Evolutionary conservation across 2,797 vertebrate species (phyloP).

Genomic region (Erpetoichthys calabaricus): DNA sequence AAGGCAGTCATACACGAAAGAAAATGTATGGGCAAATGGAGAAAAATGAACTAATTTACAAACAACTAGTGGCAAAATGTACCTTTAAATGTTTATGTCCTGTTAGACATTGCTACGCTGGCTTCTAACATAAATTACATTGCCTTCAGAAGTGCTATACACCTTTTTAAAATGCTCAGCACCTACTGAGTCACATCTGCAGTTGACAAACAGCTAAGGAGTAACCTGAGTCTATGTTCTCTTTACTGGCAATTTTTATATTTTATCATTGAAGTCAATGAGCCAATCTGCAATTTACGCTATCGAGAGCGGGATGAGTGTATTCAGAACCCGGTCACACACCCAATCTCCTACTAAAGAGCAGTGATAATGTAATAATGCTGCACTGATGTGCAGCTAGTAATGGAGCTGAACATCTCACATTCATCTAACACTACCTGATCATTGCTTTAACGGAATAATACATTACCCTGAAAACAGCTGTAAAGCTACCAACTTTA

Average conservation of each 20-base stretch:
- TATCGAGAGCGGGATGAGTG: conserved; percentile 83
- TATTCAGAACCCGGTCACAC: conserved; percentile 86
- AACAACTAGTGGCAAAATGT: conserved; percentile 40
- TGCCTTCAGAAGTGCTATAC: conserved; percentile 45
- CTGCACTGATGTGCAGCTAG: conserved; percentile 83
- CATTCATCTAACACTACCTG: conserved; percentile 89
- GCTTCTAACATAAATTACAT: conserved; percentile 53
- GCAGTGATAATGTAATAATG: conserved; percentile 90
- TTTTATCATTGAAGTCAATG: conserved; percentile 96
- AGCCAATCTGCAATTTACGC: conserved; percentile 88
- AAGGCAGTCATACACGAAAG: conserved; percentile 24
- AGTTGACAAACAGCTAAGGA: conserved; percentile 75
- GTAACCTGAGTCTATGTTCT: conserved; percentile 69
- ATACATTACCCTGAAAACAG: conserved; percentile 70
- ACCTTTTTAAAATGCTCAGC: conserved; percentile 56
- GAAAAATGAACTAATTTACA: conserved; percentile 42
- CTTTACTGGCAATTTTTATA: conserved; percentile 85
- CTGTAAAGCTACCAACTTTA: conserved; percentile 58
- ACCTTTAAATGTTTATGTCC: conserved; percentile 20
- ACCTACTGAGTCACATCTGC: conserved; percentile 60
- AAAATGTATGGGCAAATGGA: conserved; percentile 27
- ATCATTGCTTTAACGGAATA: conserved; percentile 79
- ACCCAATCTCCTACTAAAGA: conserved; percentile 89
- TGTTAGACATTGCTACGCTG: conserved; percentile 46
- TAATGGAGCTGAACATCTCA: conserved; percentile 89